A percentile compares a stretch with the other conserved stretches of the same genome.
Evolutionary conservation across 2,797 vertebrate species (phyloP).

Genomic region (Liparis tanakae): DNA sequence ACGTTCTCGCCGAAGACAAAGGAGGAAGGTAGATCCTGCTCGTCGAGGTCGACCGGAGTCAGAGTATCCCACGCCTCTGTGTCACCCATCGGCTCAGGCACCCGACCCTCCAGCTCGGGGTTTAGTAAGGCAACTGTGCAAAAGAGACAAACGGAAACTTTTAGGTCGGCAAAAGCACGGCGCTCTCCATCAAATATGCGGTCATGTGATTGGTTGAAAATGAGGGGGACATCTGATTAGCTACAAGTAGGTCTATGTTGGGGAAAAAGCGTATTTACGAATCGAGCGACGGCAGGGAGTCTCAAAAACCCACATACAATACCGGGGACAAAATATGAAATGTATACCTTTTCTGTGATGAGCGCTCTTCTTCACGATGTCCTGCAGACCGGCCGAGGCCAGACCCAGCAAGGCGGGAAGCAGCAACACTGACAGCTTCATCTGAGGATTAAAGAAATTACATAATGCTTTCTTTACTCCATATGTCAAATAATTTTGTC

Average conservation of each 20-base stretch:
- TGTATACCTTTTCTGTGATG: conserved; percentile 55
- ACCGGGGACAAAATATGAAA: neutral
- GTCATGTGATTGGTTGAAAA: too few relatives aligned
- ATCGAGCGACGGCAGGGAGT: too few relatives aligned
- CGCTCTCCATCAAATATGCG: neutral
- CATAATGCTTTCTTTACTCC: neutral
- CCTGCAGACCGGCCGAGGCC: conserved; percentile 60
- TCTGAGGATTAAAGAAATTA: conserved; percentile 42
- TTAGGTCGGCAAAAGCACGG: neutral
- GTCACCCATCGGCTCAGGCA: conserved; percentile 54
- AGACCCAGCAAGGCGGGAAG: conserved; percentile 59
- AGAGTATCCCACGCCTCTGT: conserved; percentile 37
- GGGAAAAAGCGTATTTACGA: too few relatives aligned
- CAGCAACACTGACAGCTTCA: conserved; percentile 62
- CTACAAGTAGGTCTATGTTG: too few relatives aligned
- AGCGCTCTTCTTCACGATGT: conserved; percentile 61
- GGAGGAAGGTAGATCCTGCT: conserved; percentile 38
- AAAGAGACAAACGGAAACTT: conserved; percentile 10
- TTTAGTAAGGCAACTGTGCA: conserved; percentile 69
- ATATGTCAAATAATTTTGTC: neutral
- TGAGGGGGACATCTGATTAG: too few relatives aligned
- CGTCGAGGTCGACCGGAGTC: conserved; percentile 59
- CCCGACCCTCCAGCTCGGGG: conserved; percentile 63
- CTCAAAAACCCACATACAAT: neutral
- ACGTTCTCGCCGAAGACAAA: conserved; percentile 76